A percentile compares a stretch with the other conserved stretches of the same genome.
phyloP scores from a whole-genome alignment of 2,797 vertebrate genomes.

The Manis pentadactyla region DNA sequence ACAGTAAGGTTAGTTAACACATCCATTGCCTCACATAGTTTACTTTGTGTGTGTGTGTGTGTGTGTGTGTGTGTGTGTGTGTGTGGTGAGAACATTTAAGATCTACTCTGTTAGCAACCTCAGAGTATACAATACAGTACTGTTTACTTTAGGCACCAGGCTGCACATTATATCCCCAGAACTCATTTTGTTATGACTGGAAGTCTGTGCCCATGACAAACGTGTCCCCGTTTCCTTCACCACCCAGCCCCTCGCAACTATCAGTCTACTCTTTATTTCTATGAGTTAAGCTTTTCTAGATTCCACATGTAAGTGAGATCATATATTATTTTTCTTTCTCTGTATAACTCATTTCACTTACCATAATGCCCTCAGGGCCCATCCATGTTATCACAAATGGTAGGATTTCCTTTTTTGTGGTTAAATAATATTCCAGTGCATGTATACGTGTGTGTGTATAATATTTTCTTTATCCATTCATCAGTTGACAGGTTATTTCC shows the following conservation, averaged over 20 bases:
- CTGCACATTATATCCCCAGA: not conserved
- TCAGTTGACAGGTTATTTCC: not conserved
- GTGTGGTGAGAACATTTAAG: not conserved
- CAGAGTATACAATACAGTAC: not conserved
- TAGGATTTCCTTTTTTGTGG: not conserved
- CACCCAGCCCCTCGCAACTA: not conserved
- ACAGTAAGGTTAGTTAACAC: not conserved
- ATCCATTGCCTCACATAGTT: not conserved
- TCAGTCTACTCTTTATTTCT: not conserved
- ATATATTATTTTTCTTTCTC: not conserved
- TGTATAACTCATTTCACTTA: not conserved
- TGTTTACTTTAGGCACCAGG: not conserved
- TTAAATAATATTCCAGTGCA: not conserved
- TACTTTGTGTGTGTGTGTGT: not conserved
- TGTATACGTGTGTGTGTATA: no score
- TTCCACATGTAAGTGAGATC: not conserved
- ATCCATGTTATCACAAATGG: not conserved
- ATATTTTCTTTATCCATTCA: not conserved
- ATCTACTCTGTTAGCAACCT: not conserved
- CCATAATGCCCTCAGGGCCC: not conserved
- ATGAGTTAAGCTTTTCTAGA: not conserved
- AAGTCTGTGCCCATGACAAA: not conserved
- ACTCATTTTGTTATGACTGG: not conserved
- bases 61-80: not conserved
- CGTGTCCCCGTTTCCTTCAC: not conserved